These are phyloP conservation scores for Oscheius sp. DNA, from an alignment of 2,888 invertebrate species.

Conservation along the genomic window DNA sequence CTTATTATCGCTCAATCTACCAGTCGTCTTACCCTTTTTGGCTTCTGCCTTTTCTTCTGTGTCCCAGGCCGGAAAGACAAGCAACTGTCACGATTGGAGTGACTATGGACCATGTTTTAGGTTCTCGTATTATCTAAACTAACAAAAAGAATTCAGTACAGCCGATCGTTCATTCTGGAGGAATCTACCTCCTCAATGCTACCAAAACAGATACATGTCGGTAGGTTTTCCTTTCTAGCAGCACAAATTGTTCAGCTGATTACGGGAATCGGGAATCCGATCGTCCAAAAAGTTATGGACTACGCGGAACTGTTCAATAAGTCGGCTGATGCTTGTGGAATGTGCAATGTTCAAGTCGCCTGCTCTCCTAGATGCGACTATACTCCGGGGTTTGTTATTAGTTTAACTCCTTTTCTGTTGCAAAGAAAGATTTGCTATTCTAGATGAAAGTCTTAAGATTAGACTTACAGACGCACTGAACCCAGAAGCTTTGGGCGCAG, in stretches of 20 bases:
- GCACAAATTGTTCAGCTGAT: slow-evolving; percentile 55
- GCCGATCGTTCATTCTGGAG: slow-evolving; percentile 67
- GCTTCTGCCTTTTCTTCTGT: slow-evolving; percentile 69
- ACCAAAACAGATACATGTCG: slow-evolving; percentile 67
- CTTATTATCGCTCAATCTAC: neutral
- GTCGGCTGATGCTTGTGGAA: slow-evolving; percentile 66
- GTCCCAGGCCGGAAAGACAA: slow-evolving; percentile 61
- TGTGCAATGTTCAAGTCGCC: slow-evolving; percentile 69
- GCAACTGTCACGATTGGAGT: slow-evolving; percentile 67
- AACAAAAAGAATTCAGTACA: slow-evolving; percentile 54
- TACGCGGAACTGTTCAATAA: slow-evolving; percentile 70
- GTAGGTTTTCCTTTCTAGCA: slow-evolving; percentile 40
- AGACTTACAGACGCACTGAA: too few relatives aligned
- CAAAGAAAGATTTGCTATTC: too few relatives aligned
- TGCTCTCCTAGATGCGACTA: slow-evolving; percentile 59
- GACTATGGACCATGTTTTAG: slow-evolving; percentile 69
- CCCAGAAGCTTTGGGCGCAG: too few relatives aligned
- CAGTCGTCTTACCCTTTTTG: slow-evolving; percentile 55
- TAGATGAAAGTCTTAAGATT: too few relatives aligned
- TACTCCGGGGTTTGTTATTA: slow-evolving; percentile 47
- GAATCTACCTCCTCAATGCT: slow-evolving; percentile 64
- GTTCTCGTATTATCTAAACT: slow-evolving; percentile 21
- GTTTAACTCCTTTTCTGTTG: neutral
- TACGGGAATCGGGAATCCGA: slow-evolving; percentile 66
- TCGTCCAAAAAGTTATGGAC: slow-evolving; percentile 68